Conservation (phyloP, 2,113 vertebrate species). For the Plestiodon gilberti region DNA sequence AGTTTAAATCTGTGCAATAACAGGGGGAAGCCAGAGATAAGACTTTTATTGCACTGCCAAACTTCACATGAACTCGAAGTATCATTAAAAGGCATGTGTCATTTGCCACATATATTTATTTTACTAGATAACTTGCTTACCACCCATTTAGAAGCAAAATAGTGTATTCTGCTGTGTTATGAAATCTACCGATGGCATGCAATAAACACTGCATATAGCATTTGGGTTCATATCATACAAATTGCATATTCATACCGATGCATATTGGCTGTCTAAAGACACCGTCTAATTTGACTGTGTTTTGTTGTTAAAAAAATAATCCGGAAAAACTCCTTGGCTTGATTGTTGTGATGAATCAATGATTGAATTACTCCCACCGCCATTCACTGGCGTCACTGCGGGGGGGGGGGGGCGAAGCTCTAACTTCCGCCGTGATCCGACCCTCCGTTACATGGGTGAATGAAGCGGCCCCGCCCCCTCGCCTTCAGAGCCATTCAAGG, state of each 20-base stretch:
- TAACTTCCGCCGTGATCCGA: too few relatives aligned
- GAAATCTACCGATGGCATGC: constrained; percentile 45
- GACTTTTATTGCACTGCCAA: constrained; percentile 89
- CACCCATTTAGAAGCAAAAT: constrained; percentile 77
- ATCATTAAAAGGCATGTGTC: constrained; percentile 88
- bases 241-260: too few relatives aligned
- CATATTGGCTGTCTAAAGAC: background rate
- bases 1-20: constrained; percentile 86
- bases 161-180: constrained; percentile 54
- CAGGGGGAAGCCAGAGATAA: constrained; percentile 89
- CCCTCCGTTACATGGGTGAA: too few relatives aligned
- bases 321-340: background rate
- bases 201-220: constrained; percentile 34
- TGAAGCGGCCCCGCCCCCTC: too few relatives aligned
- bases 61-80: constrained; percentile 86
- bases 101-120: constrained; percentile 85
- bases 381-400: too few relatives aligned
- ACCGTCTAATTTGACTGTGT: background rate
- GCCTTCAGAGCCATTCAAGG: too few relatives aligned
- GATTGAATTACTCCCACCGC: background rate
- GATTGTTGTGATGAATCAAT: background rate
- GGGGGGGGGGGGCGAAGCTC: too few relatives aligned
- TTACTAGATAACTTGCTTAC: constrained; percentile 78
- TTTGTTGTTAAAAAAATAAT: background rate
- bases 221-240: constrained; percentile 27